These are phyloP conservation scores for Drosophila truncata DNA, from an alignment of 1,140 invertebrate genomes.

Conservation along the genomic window DNA sequence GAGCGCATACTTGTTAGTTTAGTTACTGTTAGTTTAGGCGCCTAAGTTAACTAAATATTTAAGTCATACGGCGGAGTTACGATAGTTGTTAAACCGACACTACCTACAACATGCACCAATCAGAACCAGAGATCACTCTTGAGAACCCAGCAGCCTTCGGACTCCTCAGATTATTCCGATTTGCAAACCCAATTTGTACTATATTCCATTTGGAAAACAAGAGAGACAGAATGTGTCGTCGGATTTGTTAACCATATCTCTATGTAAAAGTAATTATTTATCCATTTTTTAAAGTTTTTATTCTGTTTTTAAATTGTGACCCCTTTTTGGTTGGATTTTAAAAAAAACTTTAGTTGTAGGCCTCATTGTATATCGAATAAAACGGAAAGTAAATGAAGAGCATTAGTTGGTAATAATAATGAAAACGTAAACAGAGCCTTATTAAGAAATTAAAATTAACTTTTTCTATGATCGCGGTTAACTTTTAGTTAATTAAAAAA, in stretches of 20 bases:
- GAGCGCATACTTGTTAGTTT: slow-evolving; percentile 73
- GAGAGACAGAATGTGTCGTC: slow-evolving; percentile 56
- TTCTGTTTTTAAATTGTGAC: slow-evolving; percentile 51
- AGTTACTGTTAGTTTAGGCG: slow-evolving; percentile 66
- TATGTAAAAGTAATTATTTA: slow-evolving; percentile 57
- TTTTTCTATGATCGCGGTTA: slow-evolving; percentile 74
- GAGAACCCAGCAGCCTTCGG: slow-evolving; percentile 22
- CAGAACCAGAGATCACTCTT: slow-evolving; percentile 24
- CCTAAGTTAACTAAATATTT: slow-evolving; percentile 82
- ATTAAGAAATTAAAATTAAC: slow-evolving; percentile 77
- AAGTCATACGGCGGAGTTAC: slow-evolving; percentile 61
- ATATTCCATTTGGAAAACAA: slow-evolving; percentile 41
- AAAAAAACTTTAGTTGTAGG: slow-evolving; percentile 60
- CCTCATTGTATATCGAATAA: slow-evolving; percentile 66
- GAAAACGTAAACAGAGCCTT: slow-evolving; percentile 71
- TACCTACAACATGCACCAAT: slow-evolving; percentile 55
- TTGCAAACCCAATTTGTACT: slow-evolving; percentile 36
- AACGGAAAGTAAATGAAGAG: slow-evolving; percentile 27
- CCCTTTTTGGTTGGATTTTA: slow-evolving; percentile 39
- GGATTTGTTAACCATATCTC: slow-evolving; percentile 65
- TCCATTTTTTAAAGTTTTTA: slow-evolving; percentile 33
- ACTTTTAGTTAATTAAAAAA: slow-evolving; percentile 67
- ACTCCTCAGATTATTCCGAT: slow-evolving; percentile 30
- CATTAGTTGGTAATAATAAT: slow-evolving; percentile 61
- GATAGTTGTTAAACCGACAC: slow-evolving; percentile 65